Evolutionary conservation across 2,888 invertebrate genomes (phyloP), one percentile per base, ranked within the genome.

Genomic region (Pseudococcus viburni): DNA sequence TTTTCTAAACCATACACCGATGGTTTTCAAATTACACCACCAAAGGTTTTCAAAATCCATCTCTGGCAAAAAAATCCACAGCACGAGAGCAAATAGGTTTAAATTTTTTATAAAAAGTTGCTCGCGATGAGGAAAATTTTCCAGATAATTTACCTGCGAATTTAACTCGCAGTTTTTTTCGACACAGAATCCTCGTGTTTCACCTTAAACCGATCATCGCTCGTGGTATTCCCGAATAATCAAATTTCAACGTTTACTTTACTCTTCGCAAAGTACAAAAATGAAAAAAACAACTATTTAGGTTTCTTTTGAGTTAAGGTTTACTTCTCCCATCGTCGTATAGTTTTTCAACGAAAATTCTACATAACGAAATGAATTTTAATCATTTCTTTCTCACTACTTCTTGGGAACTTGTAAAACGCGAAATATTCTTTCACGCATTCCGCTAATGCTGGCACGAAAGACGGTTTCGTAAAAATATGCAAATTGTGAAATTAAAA

Each of bases 51-150:
- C 42, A 33, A 33, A 33, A 33, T 33, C 26, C 26, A 3, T 33
- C 26, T 33, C 26, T 42, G 42, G 8, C 1, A 42, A 42, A 42
- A 42, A 42, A 6, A 42, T 9, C 42, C 42, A 42, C 42, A 42
- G 6, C 42, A 9, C 42, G 8, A 42, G 42, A 1, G 5, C 42
- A 8, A 42, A 42, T 17, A 0, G 42, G 42, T 39, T 80, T 11
- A 80, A 80, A 80, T 80, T 80, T 80, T 80, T 80, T n/a, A 80
- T 42, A n/a, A 39, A 42, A 80, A 80, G 39, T 80, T 42, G 8
- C 42, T 39, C 19, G 17, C 4, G 42, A 33, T 2, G 26, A 33
- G 2, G 80, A 15, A 42, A 80, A 80, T 80, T 80, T 80, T 80
- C 42, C 15, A 42, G 17, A 39, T 80, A 80, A 80, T 80, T 80